Conservation (phyloP, 2,888 invertebrate species). For the Resseliella maxima region DNA sequence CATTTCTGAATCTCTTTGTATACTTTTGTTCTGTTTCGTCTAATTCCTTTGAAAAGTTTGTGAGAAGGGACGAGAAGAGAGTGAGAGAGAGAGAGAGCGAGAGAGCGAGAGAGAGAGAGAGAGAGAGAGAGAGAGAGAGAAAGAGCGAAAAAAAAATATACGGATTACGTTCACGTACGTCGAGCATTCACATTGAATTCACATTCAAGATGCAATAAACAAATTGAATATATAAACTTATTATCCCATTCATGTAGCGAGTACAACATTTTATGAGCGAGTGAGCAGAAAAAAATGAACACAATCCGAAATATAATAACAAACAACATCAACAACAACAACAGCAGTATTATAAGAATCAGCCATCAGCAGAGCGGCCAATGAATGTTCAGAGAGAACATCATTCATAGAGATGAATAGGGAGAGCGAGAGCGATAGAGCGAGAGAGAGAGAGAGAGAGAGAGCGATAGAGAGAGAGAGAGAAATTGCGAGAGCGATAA, state of each 20-base stretch:
- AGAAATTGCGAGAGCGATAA: constrained; percentile 1
- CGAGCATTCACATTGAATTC: not conserved
- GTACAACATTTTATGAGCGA: constrained; percentile 27
- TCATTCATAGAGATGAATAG: not conserved
- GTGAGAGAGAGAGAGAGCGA: too few species aligned
- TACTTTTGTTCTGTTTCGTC: not conserved
- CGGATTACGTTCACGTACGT: constrained; percentile 32
- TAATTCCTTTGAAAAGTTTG: not conserved
- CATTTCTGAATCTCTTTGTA: not conserved
- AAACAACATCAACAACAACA: not conserved
- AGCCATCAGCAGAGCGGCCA: not conserved
- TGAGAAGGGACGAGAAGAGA: too few species aligned
- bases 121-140: too few species aligned
- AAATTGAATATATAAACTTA: constrained; percentile 55
- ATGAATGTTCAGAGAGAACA: not conserved
- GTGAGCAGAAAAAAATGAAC: constrained; percentile 35
- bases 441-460: not conserved
- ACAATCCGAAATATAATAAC: constrained; percentile 41
- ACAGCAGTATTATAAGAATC: not conserved
- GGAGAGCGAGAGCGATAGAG: not conserved
- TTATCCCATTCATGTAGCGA: constrained; percentile 28
- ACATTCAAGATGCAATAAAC: constrained; percentile 54
- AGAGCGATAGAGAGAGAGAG: not conserved
- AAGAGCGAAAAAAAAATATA: too few species aligned
- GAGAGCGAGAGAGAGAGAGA: too few species aligned